These are phyloP conservation scores for Platalea minor DNA, from an alignment of 2,797 vertebrate species.

Conservation along the genomic window DNA sequence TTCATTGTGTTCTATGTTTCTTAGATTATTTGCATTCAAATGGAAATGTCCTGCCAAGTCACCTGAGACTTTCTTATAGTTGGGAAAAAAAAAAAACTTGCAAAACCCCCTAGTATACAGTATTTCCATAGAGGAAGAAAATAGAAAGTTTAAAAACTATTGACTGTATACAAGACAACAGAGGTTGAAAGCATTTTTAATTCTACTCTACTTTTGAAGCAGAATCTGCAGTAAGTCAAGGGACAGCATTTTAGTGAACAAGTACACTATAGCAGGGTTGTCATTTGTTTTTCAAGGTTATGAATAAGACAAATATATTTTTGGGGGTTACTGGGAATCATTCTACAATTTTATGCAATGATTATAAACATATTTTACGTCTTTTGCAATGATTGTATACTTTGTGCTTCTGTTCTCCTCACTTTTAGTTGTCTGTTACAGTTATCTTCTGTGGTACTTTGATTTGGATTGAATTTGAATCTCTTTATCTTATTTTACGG, in stretches of 20 bases:
- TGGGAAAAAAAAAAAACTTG: not conserved
- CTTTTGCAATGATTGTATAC: not conserved
- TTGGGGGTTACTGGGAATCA: not conserved
- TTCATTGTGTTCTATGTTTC: not conserved
- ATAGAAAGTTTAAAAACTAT: not conserved
- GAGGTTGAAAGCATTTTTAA: not conserved
- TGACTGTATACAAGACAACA: not conserved
- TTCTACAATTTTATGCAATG: not conserved
- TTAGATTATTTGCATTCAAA: not conserved
- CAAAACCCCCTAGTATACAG: accelerated
- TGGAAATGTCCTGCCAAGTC: not conserved
- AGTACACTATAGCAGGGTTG: not conserved
- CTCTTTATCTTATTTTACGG: not conserved
- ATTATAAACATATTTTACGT: not conserved
- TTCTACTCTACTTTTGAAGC: not conserved
- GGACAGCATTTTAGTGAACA: not conserved
- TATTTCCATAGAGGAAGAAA: not conserved
- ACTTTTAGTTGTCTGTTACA: not conserved
- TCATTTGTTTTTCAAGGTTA: not conserved
- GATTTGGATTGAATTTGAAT: not conserved
- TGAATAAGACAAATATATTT: not conserved
- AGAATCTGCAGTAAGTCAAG: not conserved
- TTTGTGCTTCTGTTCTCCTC: not conserved
- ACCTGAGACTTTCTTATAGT: not conserved
- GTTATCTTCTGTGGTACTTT: not conserved